These are phyloP conservation scores for Glossophaga mutica DNA, from an alignment of 2,797 vertebrate genomes.

Conservation along the genomic window DNA sequence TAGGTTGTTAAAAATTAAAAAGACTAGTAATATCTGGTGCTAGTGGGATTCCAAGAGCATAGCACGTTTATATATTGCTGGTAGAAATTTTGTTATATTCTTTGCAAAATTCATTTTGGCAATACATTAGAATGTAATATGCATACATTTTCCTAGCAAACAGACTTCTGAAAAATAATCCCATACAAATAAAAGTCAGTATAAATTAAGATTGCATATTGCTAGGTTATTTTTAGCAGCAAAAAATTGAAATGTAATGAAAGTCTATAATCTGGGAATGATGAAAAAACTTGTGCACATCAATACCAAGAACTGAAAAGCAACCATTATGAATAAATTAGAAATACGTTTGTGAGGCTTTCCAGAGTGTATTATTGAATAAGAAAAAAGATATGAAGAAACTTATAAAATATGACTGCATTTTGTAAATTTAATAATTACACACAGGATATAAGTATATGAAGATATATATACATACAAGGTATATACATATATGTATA, in stretches of 20 bases:
- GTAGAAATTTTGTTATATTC: slow-evolving; percentile 9
- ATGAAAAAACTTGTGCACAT: background rate
- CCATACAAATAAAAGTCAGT: background rate
- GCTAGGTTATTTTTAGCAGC: background rate
- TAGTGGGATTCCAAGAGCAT: background rate
- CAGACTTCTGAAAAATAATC: background rate
- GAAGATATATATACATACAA: background rate
- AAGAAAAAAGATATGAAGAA: background rate
- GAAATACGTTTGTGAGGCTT: background rate
- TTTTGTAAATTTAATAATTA: background rate
- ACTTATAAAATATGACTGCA: background rate
- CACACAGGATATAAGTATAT: background rate
- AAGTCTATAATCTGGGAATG: background rate
- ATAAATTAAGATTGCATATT: background rate
- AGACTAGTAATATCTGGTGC: background rate
- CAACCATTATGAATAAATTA: background rate
- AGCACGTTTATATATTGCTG: background rate
- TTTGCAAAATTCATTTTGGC: slow-evolving; percentile 25
- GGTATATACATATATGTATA: background rate
- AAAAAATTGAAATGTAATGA: slow-evolving; percentile 1
- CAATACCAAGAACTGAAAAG: background rate
- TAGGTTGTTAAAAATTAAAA: slow-evolving; percentile 37
- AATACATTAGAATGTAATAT: slow-evolving; percentile 14
- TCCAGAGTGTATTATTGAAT: background rate
- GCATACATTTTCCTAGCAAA: slow-evolving; percentile 4